These are phyloP conservation scores for Caenorhabditis remanei DNA, from an alignment of 1,140 invertebrate species.

Conservation along the genomic window DNA sequence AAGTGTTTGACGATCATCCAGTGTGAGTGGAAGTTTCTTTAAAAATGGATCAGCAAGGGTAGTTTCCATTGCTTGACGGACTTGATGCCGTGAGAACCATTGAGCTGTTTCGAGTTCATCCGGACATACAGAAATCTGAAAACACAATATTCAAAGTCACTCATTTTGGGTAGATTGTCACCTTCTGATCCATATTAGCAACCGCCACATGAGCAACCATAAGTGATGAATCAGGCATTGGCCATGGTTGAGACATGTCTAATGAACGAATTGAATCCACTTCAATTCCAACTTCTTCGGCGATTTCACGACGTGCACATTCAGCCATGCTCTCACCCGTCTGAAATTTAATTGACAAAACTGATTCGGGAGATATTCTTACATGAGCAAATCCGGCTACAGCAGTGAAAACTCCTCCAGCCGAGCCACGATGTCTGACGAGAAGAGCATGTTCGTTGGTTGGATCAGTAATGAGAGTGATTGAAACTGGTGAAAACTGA, in stretches of 20 bases:
- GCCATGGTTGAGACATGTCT: conserved; percentile 81
- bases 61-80: conserved; percentile 77
- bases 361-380: conserved; percentile 70
- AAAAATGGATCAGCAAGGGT: conserved; percentile 76
- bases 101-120: conserved; percentile 81
- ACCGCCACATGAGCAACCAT: conserved; percentile 81
- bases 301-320: conserved; percentile 81
- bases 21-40: conserved; percentile 61
- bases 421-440: conserved; percentile 80
- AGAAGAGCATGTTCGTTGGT: conserved; percentile 79
- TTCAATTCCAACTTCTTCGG: conserved; percentile 82
- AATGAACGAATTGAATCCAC: conserved; percentile 80
- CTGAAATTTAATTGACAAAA: conserved; percentile 63
- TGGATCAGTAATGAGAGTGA: conserved; percentile 80
- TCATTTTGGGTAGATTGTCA: conserved; percentile 55
- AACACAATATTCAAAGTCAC: conserved; percentile 14
- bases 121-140: conserved; percentile 80
- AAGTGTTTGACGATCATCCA: conserved; percentile 77
- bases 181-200: conserved; percentile 75
- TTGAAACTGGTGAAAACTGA: conserved; percentile 80
- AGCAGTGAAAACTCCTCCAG: conserved; percentile 81
- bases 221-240: conserved; percentile 80
- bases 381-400: conserved; percentile 82
- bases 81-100: conserved; percentile 81
- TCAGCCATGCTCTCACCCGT: conserved; percentile 81